Percentiles rank a stretch among this genome's conserved stretches.
These are phyloP conservation scores for Syrista parreyssii DNA, from an alignment of 2,888 invertebrate genomes.

Conservation along the genomic window DNA sequence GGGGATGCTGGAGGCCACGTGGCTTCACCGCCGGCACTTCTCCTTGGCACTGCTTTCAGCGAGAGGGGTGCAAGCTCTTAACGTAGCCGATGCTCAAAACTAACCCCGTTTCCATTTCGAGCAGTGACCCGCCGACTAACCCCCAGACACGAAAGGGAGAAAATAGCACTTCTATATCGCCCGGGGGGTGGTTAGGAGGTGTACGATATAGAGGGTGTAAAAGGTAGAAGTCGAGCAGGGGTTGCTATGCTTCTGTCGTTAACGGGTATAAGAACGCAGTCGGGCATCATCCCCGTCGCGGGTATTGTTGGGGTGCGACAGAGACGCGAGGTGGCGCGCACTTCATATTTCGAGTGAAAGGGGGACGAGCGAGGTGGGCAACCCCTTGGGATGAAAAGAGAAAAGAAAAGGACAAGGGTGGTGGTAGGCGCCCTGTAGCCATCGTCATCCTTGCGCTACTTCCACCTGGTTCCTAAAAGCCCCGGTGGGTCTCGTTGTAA, in stretches of 20 bases:
- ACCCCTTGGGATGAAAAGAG: constrained; percentile 23
- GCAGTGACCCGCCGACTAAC: neutral
- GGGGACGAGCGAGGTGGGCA: constrained; percentile 19
- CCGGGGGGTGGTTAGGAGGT: neutral
- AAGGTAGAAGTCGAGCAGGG: neutral
- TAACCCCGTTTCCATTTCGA: neutral
- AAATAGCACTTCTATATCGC: neutral
- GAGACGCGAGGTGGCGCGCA: constrained; percentile 39
- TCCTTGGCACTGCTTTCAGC: neutral
- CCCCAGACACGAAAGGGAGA: neutral
- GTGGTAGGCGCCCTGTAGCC: constrained; percentile 14
- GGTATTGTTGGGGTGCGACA: constrained; percentile 45
- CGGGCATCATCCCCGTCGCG: constrained; percentile 14
- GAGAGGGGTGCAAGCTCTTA: neutral
- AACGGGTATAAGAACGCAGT: neutral
- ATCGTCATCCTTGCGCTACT: neutral
- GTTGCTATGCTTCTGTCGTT: neutral
- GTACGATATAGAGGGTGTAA: neutral
- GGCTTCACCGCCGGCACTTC: neutral
- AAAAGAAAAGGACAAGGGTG: constrained; percentile 18
- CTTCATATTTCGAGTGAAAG: constrained; percentile 40
- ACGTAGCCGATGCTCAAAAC: neutral
- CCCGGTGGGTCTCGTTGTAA: neutral
- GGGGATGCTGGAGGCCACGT: neutral
- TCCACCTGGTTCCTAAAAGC: neutral